Conservation (phyloP, 2,797 vertebrate genomes). For the Rhyacichthys aspro region DNA sequence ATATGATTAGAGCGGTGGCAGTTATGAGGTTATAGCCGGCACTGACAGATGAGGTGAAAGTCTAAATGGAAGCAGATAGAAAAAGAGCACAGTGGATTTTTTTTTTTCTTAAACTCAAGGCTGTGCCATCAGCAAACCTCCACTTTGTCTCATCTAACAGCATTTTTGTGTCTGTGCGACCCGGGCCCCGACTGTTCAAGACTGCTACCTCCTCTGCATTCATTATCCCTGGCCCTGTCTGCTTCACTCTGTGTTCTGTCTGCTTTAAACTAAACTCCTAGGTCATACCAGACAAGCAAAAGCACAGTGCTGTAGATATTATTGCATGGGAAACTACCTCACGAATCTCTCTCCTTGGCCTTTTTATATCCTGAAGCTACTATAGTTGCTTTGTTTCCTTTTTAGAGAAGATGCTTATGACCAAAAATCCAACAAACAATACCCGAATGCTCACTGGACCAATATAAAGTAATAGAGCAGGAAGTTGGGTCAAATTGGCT, state of each 20-base stretch:
- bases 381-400: too few species aligned
- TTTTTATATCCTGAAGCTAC: too few species aligned
- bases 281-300: not conserved
- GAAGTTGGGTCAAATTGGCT: not conserved
- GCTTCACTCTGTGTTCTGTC: constrained; percentile 4
- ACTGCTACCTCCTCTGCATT: constrained; percentile 14
- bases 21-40: constrained; percentile 8
- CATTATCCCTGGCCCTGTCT: constrained; percentile 22
- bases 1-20: constrained; percentile 25
- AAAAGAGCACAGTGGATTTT: constrained; percentile 12
- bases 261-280: constrained; percentile 8
- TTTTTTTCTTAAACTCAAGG: constrained; percentile 16
- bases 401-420: too few species aligned
- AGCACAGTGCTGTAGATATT: not conserved
- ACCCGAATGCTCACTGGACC: not conserved
- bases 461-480: not conserved
- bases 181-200: constrained; percentile 8
- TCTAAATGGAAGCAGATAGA: constrained; percentile 34
- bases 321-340: too few species aligned
- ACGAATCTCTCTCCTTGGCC: too few species aligned
- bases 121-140: constrained; percentile 21
- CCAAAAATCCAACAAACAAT: not conserved
- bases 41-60: constrained; percentile 20
- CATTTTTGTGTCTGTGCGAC: constrained; percentile 30
- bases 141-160: constrained; percentile 16